Evolutionary conservation across 1,140 invertebrate genomes (phyloP), one percentile per base, ranked within the genome.

Genomic region (Aphaenogaster rudis): DNA sequence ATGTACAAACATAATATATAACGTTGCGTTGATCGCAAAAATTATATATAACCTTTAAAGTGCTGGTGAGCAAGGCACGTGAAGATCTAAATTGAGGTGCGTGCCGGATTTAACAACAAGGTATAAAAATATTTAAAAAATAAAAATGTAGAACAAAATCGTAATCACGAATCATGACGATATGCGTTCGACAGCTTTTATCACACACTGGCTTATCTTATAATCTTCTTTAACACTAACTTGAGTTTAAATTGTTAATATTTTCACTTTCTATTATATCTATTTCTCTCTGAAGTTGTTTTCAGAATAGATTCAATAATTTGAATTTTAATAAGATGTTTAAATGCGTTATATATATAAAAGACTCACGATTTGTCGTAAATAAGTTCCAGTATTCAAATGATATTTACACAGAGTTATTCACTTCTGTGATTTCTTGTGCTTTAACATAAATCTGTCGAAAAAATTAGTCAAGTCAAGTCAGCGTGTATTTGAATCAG

Each of bases 1-100:
- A 90, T 88, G 77, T 90, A 90, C 79, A 90, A 88, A 88, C 8
- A 59, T 17, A 74, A 76, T 64, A 76, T 64, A 48, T 28, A 42
- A 42, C 15, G 57, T 67, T 81, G 59, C 36, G 64, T 76, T 57
- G 15, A 63, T 89, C 74, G 87, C 66, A 54, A 45, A 67, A 67
- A 48, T 77, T 36, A 50, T 69, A 9, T 42, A 69, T 28, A 50
- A 50, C 21, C 9, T 33, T 28, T 59, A 61, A 72, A 15, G 28
- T 82, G 67, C 21, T 61, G n/a, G 48, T 54, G 57, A 74, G 17
- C n/a, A 48, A 63, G 69, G 69, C 69, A 84, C 69, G 11, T 84
- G 42, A 76, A 21, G 13, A 7, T 84, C n/a, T 76, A 84, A 67
- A 74, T 48, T 45, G 21, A 74, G 21, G 7, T 82, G 28, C 33